A percentile compares a stretch with the other conserved stretches of the same genome.
Conservation (phyloP, 2,113 vertebrate genomes). For the Maccullochella peelii region DNA sequence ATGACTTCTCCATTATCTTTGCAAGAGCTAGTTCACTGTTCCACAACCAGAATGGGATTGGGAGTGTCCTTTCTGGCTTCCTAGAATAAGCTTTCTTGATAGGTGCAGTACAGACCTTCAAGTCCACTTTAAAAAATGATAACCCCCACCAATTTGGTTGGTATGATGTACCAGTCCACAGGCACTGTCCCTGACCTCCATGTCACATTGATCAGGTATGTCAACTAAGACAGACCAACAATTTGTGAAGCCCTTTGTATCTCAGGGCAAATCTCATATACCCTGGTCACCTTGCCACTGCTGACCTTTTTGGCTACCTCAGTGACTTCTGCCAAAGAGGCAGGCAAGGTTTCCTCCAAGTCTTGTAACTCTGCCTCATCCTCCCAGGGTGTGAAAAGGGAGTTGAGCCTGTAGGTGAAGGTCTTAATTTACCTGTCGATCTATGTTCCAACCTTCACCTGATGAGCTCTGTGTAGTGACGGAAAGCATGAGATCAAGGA, state of each 20-base stretch:
- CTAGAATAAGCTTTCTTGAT: neutral
- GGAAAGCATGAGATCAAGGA: neutral
- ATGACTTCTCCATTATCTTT: neutral
- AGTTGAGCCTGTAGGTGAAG: neutral
- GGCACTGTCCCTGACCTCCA: too few relatives aligned
- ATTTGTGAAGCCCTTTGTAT: neutral
- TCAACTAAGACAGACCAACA: neutral
- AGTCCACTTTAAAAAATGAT: neutral
- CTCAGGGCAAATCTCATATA: neutral
- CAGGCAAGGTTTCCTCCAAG: too few relatives aligned
- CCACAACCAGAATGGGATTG: neutral
- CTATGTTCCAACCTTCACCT: neutral
- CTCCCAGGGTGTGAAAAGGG: neutral
- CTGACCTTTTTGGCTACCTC: neutral
- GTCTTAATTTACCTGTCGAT: neutral
- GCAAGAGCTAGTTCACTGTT: neutral
- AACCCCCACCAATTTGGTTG: neutral
- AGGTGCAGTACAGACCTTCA: neutral
- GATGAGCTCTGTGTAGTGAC: neutral
- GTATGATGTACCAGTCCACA: neutral
- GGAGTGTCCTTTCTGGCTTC: neutral
- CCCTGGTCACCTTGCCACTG: neutral
- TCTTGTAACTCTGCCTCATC: neutral
- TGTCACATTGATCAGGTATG: neutral
- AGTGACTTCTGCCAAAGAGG: neutral